phyloP scores from a whole-genome alignment of 2,888 invertebrate species.

The Syritta pipiens region DNA sequence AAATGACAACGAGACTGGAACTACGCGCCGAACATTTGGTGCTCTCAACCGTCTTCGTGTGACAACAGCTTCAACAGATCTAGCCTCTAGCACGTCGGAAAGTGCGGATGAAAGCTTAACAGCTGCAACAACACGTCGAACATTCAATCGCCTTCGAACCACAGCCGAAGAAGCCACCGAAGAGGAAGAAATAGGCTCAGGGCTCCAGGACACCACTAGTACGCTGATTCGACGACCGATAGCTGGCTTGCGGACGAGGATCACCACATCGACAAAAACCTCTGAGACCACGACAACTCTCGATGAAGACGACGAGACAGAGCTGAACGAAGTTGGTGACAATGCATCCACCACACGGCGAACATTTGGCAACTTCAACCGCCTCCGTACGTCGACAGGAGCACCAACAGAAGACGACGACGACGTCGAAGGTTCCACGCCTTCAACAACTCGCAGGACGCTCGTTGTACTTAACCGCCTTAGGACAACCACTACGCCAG shows the following conservation, averaged over 20 bases:
- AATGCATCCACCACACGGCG: no score
- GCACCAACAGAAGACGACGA: conserved; percentile 5
- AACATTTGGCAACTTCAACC: conserved; percentile 37
- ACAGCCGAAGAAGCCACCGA: no score
- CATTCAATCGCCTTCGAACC: not conserved
- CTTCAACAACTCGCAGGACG: not conserved
- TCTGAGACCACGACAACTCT: no score
- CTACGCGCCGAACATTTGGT: conserved; percentile 43
- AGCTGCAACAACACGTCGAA: conserved; percentile 39
- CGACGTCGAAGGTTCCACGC: not conserved
- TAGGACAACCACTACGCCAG: conserved; percentile 32
- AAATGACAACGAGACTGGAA: not conserved
- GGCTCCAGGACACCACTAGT: no score
- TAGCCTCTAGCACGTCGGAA: not conserved
- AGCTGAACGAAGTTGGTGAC: no score
- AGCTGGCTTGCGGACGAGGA: no score
- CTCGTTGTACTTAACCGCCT: conserved; percentile 14
- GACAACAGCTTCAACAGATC: not conserved
- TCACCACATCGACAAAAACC: no score
- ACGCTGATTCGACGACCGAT: no score
- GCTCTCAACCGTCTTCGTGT: conserved; percentile 65
- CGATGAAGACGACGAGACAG: no score
- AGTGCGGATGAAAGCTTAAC: conserved; percentile 13
- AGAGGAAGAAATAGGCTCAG: no score
- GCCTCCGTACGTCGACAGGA: conserved; percentile 51